A percentile compares a stretch with the other conserved stretches of the same genome.
Evolutionary conservation across 2,113 vertebrate species (phyloP).

Genomic region (Pipa parva): DNA sequence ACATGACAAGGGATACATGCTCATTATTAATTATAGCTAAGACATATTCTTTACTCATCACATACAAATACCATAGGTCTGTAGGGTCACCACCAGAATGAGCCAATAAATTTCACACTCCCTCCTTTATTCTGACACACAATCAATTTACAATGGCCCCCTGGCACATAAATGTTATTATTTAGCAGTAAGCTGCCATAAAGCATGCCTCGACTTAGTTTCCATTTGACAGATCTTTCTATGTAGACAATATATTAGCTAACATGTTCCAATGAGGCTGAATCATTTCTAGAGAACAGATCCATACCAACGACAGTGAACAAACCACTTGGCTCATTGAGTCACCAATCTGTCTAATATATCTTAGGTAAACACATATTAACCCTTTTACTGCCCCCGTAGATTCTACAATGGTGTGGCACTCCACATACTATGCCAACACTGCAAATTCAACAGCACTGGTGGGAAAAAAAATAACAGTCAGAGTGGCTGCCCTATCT

Average conservation of each 20-base stretch:
- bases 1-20: conserved; percentile 4
- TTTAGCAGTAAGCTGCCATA: conserved; percentile 4
- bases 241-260: no score
- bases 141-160: conserved; percentile 19
- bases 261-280: background rate
- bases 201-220: background rate
- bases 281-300: background rate
- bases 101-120: conserved; percentile 13
- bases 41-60: background rate
- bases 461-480: no score
- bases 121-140: conserved; percentile 15
- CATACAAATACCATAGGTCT: background rate
- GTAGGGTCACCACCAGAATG: background rate
- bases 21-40: background rate
- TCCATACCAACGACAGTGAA: background rate
- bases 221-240: conserved; percentile 5
- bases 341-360: no score
- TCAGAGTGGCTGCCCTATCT: no score
- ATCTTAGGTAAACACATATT: no score
- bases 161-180: conserved; percentile 20
- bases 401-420: no score
- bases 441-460: no score
- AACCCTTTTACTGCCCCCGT: no score
- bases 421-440: no score
- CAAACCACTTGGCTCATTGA: background rate